These are phyloP conservation scores for Uloborus diversus DNA, from an alignment of 1,140 invertebrate species.

Conservation along the genomic window DNA sequence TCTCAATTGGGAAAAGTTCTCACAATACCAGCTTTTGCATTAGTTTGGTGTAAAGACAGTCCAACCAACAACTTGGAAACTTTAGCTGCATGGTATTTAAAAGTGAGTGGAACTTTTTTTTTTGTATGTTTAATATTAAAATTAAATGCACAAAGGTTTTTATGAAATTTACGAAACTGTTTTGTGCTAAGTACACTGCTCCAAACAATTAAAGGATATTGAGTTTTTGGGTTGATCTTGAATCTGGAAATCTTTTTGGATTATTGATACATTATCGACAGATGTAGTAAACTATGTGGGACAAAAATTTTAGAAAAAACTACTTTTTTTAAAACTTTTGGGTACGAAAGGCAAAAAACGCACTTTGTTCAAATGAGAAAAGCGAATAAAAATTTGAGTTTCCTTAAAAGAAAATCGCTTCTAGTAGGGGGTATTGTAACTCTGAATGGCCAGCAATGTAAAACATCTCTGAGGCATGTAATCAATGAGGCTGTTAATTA, in stretches of 20 bases:
- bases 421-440: too few relatives aligned
- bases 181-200: neutral
- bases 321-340: too few relatives aligned
- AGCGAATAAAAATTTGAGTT: too few relatives aligned
- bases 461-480: too few relatives aligned
- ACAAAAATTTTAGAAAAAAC: too few relatives aligned
- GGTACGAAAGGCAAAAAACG: too few relatives aligned
- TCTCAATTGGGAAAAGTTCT: neutral
- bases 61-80: neutral
- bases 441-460: too few relatives aligned
- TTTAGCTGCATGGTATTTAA: constrained; percentile 4
- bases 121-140: too few relatives aligned
- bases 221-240: neutral
- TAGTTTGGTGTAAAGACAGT: constrained; percentile 7
- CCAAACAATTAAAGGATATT: neutral
- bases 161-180: neutral
- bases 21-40: neutral
- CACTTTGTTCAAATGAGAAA: too few relatives aligned
- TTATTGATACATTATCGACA: neutral
- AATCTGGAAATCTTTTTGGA: neutral
- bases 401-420: too few relatives aligned
- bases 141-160: too few relatives aligned
- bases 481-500: too few relatives aligned
- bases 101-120: neutral
- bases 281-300: neutral